Percentiles rank a stretch among this genome's conserved stretches.
phyloP scores from a whole-genome alignment of 1,140 invertebrate species.

The Homalodisca vitripennis region DNA sequence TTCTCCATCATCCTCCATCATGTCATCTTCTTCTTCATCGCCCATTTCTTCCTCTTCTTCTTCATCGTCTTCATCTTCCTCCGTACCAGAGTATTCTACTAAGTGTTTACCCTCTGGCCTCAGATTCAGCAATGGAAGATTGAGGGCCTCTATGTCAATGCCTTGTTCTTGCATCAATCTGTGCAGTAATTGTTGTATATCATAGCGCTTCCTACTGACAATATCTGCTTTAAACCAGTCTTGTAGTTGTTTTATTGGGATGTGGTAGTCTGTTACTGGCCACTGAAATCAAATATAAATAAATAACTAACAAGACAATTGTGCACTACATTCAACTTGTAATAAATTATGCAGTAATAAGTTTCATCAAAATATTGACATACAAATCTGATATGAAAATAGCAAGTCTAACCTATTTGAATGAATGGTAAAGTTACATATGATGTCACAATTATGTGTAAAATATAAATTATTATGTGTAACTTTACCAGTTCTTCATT shows the following conservation, averaged over 20 bases:
- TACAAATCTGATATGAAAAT: background rate
- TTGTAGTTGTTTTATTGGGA: slow-evolving; percentile 72
- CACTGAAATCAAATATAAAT: slow-evolving; percentile 53
- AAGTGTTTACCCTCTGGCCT: slow-evolving; percentile 1
- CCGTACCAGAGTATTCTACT: slow-evolving; percentile 7
- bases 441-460: too few relatives aligned
- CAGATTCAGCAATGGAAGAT: slow-evolving; percentile 46
- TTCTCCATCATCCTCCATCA: slow-evolving; percentile 15
- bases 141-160: slow-evolving; percentile 46
- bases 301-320: background rate
- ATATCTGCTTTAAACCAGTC: slow-evolving; percentile 74
- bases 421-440: too few relatives aligned
- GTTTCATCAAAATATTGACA: background rate
- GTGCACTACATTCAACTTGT: background rate
- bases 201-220: slow-evolving; percentile 75
- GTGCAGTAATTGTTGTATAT: slow-evolving; percentile 72
- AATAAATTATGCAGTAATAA: background rate
- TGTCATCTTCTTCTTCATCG: slow-evolving; percentile 5
- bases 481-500: too few relatives aligned
- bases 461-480: too few relatives aligned
- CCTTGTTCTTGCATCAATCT: slow-evolving; percentile 60
- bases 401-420: background rate
- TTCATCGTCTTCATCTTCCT: slow-evolving; percentile 25
- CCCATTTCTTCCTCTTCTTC: slow-evolving; percentile 23
- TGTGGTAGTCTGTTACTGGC: slow-evolving; percentile 68